Conservation (phyloP, 2,888 invertebrate species). For the Xestobium rufovillosum region DNA sequence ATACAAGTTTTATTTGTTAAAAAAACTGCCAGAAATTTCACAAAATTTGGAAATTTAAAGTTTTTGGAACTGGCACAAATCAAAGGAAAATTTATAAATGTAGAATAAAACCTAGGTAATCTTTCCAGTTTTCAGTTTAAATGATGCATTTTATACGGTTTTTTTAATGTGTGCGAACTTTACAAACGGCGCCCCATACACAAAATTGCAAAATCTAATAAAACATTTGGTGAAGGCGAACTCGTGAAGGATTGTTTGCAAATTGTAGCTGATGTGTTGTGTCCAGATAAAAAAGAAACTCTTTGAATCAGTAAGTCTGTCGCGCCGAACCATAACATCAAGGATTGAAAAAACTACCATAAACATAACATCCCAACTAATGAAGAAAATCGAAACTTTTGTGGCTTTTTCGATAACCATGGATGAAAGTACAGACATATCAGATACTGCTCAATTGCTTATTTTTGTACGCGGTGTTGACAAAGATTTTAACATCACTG, state of each 20-base stretch:
- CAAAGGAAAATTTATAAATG: too few species aligned
- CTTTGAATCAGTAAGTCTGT: too few species aligned
- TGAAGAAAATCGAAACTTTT: conserved; percentile 7
- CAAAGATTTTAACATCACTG: conserved; percentile 4
- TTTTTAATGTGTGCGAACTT: too few species aligned
- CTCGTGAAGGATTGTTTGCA: conserved; percentile 9
- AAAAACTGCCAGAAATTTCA: too few species aligned
- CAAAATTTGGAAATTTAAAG: too few species aligned
- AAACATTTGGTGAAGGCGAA: conserved; percentile 4
- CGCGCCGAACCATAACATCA: conserved; percentile 9
- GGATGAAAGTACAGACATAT: conserved; percentile 16
- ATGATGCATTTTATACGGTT: too few species aligned
- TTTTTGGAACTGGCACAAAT: too few species aligned
- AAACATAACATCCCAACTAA: conserved; percentile 9
- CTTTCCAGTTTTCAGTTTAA: too few species aligned
- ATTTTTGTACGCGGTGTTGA: conserved; percentile 19
- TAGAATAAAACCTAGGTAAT: too few species aligned
- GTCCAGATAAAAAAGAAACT: conserved; percentile 7
- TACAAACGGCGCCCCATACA: too few species aligned
- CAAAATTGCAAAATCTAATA: conserved; percentile 4
- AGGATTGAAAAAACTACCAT: conserved; percentile 8
- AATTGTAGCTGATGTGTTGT: conserved; percentile 8
- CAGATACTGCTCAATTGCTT: conserved; percentile 15
- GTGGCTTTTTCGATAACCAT: conserved; percentile 8
- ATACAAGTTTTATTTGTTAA: too few species aligned